These are phyloP conservation scores for Toxotes lorentzi DNA, from an alignment of 2,797 vertebrate species.

Conservation along the genomic window DNA sequence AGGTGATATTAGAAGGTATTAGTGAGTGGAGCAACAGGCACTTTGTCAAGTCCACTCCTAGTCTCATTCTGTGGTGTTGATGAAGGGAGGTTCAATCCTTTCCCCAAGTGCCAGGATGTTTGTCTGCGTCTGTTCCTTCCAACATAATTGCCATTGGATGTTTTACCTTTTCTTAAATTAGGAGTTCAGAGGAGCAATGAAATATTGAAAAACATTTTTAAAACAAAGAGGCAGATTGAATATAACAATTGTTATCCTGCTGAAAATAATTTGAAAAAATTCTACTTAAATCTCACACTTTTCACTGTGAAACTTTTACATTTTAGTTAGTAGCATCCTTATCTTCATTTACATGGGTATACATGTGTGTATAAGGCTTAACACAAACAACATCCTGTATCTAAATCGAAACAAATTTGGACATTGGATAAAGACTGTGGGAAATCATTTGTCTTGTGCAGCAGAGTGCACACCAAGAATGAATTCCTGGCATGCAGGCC, in stretches of 20 bases:
- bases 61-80: constrained; percentile 45
- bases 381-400: constrained; percentile 10
- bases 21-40: constrained; percentile 70
- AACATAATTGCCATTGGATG: neutral
- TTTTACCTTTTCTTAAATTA: neutral
- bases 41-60: constrained; percentile 66
- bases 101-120: constrained; percentile 29
- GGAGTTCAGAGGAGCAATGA: constrained; percentile 3
- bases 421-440: neutral
- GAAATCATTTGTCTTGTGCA: constrained; percentile 19
- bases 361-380: neutral
- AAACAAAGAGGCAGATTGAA: constrained; percentile 10
- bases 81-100: constrained; percentile 32
- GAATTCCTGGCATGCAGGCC: constrained; percentile 32
- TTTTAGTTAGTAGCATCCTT: constrained; percentile 9
- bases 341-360: neutral
- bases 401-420: constrained; percentile 18
- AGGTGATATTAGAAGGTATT: constrained; percentile 80
- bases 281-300: neutral
- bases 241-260: neutral
- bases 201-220: constrained; percentile 3
- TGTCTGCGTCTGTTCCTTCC: constrained; percentile 30
- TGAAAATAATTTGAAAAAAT: neutral
- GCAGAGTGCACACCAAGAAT: constrained; percentile 10
- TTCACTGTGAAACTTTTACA: neutral